Evolutionary conservation across 1,140 invertebrate species (phyloP), one percentile per base, ranked within the genome.

Genomic region (Physella acuta): DNA sequence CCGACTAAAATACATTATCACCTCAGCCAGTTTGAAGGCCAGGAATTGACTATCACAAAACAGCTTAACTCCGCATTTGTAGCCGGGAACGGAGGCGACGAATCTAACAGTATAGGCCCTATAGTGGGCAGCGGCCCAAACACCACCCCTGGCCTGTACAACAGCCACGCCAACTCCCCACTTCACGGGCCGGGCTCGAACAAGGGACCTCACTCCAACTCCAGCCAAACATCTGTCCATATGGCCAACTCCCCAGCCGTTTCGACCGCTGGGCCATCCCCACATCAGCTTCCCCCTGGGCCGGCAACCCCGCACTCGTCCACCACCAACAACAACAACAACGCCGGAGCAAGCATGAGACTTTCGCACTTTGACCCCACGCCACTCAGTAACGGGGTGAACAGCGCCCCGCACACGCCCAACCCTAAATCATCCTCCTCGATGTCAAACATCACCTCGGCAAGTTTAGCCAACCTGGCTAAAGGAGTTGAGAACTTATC

Each of bases 11-110:
- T 97, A 82, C 93, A 94, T 76, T 97, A 96, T 88, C 66, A 68
- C 37, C 88, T 96, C 71, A 95, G 94, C 88, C 91, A 93, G 70
- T 96, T 97, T 86, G 94, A 97, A 88, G 94, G 94, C 56, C 94
- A 97, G 88, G 95, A 97, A 87, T 86, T 97, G 73, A 96, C 94
- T 64, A 97, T 97, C 85, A 94, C 96, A 82, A 97, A 96, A 85
- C 94, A 97, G 86, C 92, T 94, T 24, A 97, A 97, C 84, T 72
- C 81, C 59, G 82, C 83, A 61, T 84, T 82, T 49, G 58, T 64
- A 1, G 44, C 61, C 11, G 52, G 64, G 3, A 53, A 28, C 34
- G 55, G 58, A 14, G 66, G 61, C 26, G 36, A 66, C 37, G 56
- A 68, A 3, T 65, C 44, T 67, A 78, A 64, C 68, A 68, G 58